Percentiles rank a stretch among this genome's conserved stretches.
Conservation (phyloP, 2,113 vertebrate genomes). For the Ochotona princeps region DNA sequence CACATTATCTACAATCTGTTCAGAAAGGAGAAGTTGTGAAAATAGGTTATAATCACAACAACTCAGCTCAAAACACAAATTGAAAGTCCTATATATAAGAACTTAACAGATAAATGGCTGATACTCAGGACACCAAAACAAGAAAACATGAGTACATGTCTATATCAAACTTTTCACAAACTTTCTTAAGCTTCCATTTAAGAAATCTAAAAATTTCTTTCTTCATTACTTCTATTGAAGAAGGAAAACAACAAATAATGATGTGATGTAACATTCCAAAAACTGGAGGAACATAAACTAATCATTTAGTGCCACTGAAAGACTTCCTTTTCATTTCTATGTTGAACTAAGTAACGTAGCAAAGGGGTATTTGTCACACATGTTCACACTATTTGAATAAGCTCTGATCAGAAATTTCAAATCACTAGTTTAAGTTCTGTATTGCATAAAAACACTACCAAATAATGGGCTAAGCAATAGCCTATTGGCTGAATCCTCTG, state of each 20-base stretch:
- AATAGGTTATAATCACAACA: background rate
- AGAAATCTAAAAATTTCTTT: background rate
- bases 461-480: too few species aligned
- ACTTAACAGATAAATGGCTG: background rate
- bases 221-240: background rate
- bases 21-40: constrained; percentile 1
- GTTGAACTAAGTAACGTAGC: background rate
- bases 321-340: background rate
- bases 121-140: background rate
- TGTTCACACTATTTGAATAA: background rate
- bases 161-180: background rate
- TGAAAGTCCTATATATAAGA: constrained; percentile 11
- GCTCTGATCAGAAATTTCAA: constrained; percentile 6
- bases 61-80: constrained; percentile 15
- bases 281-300: constrained; percentile 7
- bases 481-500: too few species aligned
- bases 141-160: background rate
- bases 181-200: constrained; percentile 24
- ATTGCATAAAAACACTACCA: constrained; percentile 1
- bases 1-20: background rate
- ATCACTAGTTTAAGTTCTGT: background rate
- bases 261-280: background rate
- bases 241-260: background rate
- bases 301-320: background rate
- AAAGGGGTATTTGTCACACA: background rate